Evolutionary conservation across 2,888 invertebrate genomes (phyloP), one percentile per base, ranked within the genome.

Genomic region (Synergus gifuensis): DNA sequence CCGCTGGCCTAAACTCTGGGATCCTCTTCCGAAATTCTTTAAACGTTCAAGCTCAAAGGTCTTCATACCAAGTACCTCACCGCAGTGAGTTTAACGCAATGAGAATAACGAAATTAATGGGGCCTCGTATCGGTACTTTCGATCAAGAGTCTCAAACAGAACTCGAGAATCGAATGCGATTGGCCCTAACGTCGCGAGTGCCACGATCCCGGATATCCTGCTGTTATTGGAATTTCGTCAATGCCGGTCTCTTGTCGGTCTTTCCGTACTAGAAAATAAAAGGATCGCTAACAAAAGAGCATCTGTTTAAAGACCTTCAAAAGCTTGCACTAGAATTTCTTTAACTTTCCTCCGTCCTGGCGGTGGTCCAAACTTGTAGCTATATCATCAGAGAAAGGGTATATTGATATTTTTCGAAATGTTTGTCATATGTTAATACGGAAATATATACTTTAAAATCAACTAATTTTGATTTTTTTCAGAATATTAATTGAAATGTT

Each of bases 181-280:
- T 76, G 79, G 76, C 14, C 42, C 62, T 58, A 79, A 81, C 66
- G 78, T 67, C 63, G 62, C 79, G 77, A 81, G 67, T 77, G 58
- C 18, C 78, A 78, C 77, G 78, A 77, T 76, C 81, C 83, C 83
- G 83, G 83, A 83, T 79, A 81, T 83, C 83, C 83, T 79, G 83
- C 79, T 78, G 79, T 77, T 77, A 77, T 58, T 78, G 80, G 78
- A 82, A 82, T 80, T 81, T 60, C 22, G 60, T 60, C 22, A 22
- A 60, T 60, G 22, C 60, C 60, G 22, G 4, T 60, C 60, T 11
- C 60, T 60, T 22, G 60, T 60, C 60, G 60, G 22, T 60, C 60
- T 60, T 60, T 60, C 22, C 60, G 22, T 22, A 18, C 60, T 60
- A 22, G 60, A 60, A 60, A 22, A 22, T 60, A 22, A 54, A n/a